Evolutionary conservation across 2,888 invertebrate species (phyloP).

Genomic region (Mythimna albipuncta): DNA sequence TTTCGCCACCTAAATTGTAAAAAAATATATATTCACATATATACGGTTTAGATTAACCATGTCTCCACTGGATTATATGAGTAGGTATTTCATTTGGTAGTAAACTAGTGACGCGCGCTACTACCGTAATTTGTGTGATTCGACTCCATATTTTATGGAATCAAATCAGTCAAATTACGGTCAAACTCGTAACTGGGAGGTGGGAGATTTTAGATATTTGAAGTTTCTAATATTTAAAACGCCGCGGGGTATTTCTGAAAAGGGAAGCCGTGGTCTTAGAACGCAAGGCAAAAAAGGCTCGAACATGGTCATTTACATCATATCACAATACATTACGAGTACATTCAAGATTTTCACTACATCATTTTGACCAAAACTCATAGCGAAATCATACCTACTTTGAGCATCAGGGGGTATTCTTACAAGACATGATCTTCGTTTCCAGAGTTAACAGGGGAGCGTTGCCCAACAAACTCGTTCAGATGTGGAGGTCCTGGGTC

Average conservation of each 20-base stretch:
- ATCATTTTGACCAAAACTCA: slow-evolving; percentile 12
- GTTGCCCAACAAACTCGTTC: slow-evolving; percentile 94
- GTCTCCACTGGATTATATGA: too few species aligned
- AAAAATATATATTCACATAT: too few species aligned
- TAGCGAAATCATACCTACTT: background rate
- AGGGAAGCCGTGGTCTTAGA: too few species aligned
- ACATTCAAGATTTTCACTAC: background rate
- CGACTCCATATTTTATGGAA: too few species aligned
- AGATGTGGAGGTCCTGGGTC: slow-evolving; percentile 92
- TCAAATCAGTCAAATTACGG: too few species aligned
- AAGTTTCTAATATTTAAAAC: background rate
- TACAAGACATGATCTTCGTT: slow-evolving; percentile 22
- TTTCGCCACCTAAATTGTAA: too few species aligned
- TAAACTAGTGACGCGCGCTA: too few species aligned
- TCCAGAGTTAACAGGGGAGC: slow-evolving; percentile 84
- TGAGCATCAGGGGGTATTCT: background rate
- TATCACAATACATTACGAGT: background rate
- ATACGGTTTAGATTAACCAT: too few species aligned
- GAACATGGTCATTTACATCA: background rate
- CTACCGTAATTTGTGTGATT: background rate
- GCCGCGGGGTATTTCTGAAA: too few species aligned
- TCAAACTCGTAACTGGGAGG: too few species aligned
- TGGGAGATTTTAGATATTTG: background rate
- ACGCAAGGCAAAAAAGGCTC: too few species aligned
- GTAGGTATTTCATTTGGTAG: too few species aligned